A percentile compares a stretch with the other conserved stretches of the same genome.
These are phyloP conservation scores for Nematopogon swammerdamellus DNA, from an alignment of 2,888 invertebrate genomes.

Conservation along the genomic window DNA sequence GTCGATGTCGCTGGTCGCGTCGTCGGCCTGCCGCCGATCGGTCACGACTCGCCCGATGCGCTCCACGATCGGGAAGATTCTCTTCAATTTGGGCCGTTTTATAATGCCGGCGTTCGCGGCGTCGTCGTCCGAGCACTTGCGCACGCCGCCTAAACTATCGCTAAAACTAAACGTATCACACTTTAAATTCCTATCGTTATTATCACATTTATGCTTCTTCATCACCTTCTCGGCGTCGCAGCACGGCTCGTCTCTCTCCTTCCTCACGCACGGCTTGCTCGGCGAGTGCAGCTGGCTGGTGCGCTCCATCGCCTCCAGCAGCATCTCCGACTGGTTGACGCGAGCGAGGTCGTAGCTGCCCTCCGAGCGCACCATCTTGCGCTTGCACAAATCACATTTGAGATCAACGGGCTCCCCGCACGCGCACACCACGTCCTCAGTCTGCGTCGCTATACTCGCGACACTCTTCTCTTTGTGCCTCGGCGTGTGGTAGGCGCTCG, in stretches of 20 bases:
- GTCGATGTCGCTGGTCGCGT: conserved; percentile 25
- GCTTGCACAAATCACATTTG: conserved; percentile 23
- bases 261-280: conserved; percentile 23
- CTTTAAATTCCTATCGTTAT: conserved; percentile 27
- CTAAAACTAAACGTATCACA: conserved; percentile 27
- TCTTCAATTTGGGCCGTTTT: conserved; percentile 39
- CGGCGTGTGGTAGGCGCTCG: conserved; percentile 23
- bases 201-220: conserved; percentile 53
- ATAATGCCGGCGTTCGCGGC: conserved; percentile 24
- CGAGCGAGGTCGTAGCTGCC: conserved; percentile 35
- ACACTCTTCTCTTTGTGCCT: conserved; percentile 31
- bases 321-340: conserved; percentile 46
- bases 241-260: conserved; percentile 11
- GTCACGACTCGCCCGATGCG: conserved; percentile 33
- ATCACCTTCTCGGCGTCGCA: conserved; percentile 19
- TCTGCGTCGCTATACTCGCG: conserved; percentile 34
- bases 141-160: conserved; percentile 7
- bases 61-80: conserved; percentile 33
- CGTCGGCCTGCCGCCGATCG: conserved; percentile 25
- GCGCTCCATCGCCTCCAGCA: conserved; percentile 55
- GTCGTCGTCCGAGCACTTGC: conserved; percentile 12
- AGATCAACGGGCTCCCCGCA: conserved; percentile 29
- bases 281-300: conserved; percentile 19
- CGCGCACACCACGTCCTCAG: conserved; percentile 33
- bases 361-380: conserved; percentile 40